Conservation (phyloP, 2,888 invertebrate species). For the Campoplex capitator region DNA sequence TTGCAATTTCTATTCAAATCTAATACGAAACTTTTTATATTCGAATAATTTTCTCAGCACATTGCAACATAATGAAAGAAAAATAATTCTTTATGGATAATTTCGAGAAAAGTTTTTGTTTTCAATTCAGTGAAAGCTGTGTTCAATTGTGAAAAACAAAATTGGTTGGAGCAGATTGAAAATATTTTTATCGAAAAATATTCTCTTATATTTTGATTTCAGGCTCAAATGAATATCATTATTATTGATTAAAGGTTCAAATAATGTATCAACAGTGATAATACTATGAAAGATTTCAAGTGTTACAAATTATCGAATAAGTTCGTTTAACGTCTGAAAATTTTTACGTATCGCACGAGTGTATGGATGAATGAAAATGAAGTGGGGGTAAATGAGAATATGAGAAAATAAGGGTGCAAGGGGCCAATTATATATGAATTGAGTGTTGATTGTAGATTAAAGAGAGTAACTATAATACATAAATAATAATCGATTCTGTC, state of each 20-base stretch:
- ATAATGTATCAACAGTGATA: background rate
- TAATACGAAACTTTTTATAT: background rate
- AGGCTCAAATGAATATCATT: background rate
- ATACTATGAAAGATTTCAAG: background rate
- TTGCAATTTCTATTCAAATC: background rate
- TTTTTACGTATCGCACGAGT: constrained; percentile 54
- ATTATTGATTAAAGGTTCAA: background rate
- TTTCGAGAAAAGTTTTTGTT: background rate
- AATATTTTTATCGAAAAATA: background rate
- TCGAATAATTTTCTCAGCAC: background rate
- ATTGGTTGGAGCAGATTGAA: background rate
- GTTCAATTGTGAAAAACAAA: background rate
- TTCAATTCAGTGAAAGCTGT: background rate
- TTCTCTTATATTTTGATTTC: background rate
- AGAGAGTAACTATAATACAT: constrained; percentile 66
- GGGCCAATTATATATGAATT: constrained; percentile 80
- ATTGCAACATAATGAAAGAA: background rate
- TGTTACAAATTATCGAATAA: background rate
- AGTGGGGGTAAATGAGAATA: constrained; percentile 36
- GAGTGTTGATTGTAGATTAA: constrained; percentile 74
- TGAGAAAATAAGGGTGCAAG: constrained; percentile 77
- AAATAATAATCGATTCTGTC: constrained; percentile 53
- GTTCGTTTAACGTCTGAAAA: background rate
- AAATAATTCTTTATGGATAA: background rate
- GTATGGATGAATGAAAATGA: constrained; percentile 63